phyloP scores from a whole-genome alignment of 2,797 vertebrate species.

The Pitangus sulphuratus region DNA sequence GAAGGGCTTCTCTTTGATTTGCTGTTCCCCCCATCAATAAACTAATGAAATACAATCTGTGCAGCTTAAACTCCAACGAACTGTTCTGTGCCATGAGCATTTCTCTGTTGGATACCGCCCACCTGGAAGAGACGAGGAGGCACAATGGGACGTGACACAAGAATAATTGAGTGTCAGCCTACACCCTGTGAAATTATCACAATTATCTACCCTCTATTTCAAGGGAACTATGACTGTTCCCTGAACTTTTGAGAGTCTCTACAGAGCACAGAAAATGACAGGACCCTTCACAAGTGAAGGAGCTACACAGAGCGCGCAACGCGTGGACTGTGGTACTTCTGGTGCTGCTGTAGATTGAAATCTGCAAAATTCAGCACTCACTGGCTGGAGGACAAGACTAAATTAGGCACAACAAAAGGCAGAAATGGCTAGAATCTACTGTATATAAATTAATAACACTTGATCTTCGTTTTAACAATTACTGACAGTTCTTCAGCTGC shows the following conservation, averaged over 20 bases:
- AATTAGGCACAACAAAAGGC: background rate
- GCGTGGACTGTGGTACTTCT: accelerated
- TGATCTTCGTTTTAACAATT: background rate
- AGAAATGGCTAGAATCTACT: background rate
- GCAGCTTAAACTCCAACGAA: constrained; percentile 85
- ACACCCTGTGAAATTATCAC: background rate
- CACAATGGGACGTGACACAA: background rate
- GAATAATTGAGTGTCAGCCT: constrained; percentile 5
- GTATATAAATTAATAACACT: background rate
- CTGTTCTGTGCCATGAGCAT: constrained; percentile 88
- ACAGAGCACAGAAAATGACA: background rate
- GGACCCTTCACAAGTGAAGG: background rate
- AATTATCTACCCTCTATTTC: background rate
- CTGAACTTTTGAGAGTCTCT: background rate
- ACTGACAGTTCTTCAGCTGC: background rate
- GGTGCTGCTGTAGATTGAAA: background rate
- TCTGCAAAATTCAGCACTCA: background rate
- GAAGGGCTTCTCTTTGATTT: constrained; percentile 85
- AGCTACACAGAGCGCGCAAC: background rate
- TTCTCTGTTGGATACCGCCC: constrained; percentile 86
- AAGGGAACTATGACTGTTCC: background rate
- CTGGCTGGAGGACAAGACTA: background rate
- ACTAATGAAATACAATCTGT: constrained; percentile 86
- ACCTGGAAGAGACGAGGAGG: constrained; percentile 67
- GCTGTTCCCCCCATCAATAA: constrained; percentile 85